Conservation (phyloP, 2,797 vertebrate species). For the Phalloptychus januarius region DNA sequence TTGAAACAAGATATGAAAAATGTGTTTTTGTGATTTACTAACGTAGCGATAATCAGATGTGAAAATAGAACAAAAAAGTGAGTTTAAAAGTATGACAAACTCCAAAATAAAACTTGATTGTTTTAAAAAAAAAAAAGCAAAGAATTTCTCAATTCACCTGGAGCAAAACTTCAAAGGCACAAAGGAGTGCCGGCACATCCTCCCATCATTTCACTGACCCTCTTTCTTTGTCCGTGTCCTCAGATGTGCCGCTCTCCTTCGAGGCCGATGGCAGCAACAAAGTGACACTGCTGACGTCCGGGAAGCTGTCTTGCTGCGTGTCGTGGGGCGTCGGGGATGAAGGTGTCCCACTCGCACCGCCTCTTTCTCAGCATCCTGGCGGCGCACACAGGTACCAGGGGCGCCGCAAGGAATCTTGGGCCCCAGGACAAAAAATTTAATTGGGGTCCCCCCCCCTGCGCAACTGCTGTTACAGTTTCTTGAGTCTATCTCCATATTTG, state of each 20-base stretch:
- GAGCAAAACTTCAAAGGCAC: background rate
- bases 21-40: background rate
- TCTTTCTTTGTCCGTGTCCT: background rate
- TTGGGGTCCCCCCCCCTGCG: no score
- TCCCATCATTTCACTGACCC: background rate
- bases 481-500: no score
- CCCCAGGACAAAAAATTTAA: no score
- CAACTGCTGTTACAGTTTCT: no score
- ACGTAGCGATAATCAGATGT: background rate
- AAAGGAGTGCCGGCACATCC: background rate
- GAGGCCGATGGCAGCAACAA: slow-evolving; percentile 90
- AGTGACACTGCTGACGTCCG: slow-evolving; percentile 91
- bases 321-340: slow-evolving; percentile 91
- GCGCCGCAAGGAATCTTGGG: no score
- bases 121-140: background rate
- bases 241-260: slow-evolving; percentile 94
- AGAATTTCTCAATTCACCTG: background rate
- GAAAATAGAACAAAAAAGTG: background rate
- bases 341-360: slow-evolving; percentile 86
- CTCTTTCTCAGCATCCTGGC: slow-evolving; percentile 78
- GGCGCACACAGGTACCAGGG: slow-evolving; percentile 88
- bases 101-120: background rate
- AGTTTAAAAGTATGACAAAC: background rate
- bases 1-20: background rate
- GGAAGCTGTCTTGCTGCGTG: slow-evolving; percentile 90